Base-by-base conservation (phyloP, 2,113 vertebrate genomes). In the Podarcis cretensis region DNA sequence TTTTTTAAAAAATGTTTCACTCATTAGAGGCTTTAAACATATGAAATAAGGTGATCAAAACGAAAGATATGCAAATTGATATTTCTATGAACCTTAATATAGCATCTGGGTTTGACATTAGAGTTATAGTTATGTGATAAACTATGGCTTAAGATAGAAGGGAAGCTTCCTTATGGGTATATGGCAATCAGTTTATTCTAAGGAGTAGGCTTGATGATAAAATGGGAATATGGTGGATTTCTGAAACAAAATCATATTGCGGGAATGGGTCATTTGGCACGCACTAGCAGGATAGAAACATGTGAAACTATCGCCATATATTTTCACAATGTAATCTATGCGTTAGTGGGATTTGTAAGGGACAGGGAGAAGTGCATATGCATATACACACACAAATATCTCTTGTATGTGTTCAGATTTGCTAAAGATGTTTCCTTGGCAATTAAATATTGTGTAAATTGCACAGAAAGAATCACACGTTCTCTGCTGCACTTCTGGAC, bases 1-100 rank as follows among this genome's bases (percentile, higher is more conserved):
- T 54, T 91, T 90, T 90, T 90, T 43, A 7, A 66, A 27, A 75
- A 20, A 75, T 23, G 20, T 35, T 35, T 20, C 59, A 63, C 18
- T 63, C 18, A 63, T 63, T 63, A 63, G 59, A 63, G 18, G 18
- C 14, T 81, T 35, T 69, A 57, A 10, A 3, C 63, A 48, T 66
- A 59, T 85, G 81, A 84, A 90, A 90, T 1, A 0, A 0, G 40
- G 59, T 32, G 80, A 81, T 37, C n/a, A 13, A 71, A 87, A 93
- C 90, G 66, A 89, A 94, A 94, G 80, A 86, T 75, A 84, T 57
- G 20, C 21, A 80, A 86, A 25, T 35, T 37, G 1, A 48, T 21
- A 88, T 14, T 25, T 77, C 54, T 30, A 69, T 87, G 65, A 91
- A 77, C 54, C 81, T 89, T 87, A 92, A 92, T 85, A 81, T 74